These are phyloP conservation scores for Rhynchopsitta pachyrhyncha DNA, from an alignment of 2,113 vertebrate genomes.

Conservation along the genomic window DNA sequence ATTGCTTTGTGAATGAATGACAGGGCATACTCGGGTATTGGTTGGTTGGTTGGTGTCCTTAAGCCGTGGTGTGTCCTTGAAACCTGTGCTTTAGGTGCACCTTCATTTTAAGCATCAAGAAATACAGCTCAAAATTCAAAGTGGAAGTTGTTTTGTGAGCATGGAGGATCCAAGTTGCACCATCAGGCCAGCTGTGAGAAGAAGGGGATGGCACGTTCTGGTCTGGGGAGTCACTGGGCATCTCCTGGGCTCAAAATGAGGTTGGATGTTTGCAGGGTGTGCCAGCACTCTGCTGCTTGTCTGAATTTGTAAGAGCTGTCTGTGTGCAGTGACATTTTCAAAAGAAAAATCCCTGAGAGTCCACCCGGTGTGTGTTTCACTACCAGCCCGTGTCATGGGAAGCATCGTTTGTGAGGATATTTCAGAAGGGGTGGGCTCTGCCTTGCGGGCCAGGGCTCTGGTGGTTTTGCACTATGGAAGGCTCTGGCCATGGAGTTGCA, in stretches of 20 bases:
- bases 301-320: fast-evolving
- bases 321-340: neutral
- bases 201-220: fast-evolving
- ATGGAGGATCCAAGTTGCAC: neutral
- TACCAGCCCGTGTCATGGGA: fast-evolving
- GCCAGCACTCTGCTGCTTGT: fast-evolving
- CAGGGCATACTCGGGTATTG: fast-evolving
- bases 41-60: neutral
- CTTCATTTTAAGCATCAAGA: neutral
- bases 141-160: neutral
- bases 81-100: neutral
- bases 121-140: neutral
- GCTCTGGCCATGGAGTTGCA: neutral
- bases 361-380: neutral
- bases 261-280: neutral
- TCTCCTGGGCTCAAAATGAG: neutral
- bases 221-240: neutral
- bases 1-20: neutral
- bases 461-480: fast-evolving
- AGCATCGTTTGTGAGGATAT: neutral
- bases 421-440: neutral
- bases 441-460: fast-evolving
- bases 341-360: neutral
- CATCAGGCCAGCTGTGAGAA: fast-evolving
- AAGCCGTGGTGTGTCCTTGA: fast-evolving